These are phyloP conservation scores for Papilio gigon DNA, from an alignment of 2,888 invertebrate species.

Conservation along the genomic window DNA sequence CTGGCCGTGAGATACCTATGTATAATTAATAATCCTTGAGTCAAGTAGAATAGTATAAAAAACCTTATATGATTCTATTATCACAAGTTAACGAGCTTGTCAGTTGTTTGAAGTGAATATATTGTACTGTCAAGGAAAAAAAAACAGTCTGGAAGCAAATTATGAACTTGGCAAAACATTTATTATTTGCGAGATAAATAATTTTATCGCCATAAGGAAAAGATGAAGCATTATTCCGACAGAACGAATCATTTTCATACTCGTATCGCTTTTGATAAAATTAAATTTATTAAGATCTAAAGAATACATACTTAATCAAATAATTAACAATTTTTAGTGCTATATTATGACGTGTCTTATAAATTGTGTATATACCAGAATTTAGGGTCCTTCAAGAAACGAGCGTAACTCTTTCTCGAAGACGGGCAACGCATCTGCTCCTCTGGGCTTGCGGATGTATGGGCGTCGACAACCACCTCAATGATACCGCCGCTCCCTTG, in stretches of 20 bases:
- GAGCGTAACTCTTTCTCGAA: too few species aligned
- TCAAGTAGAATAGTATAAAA: neutral
- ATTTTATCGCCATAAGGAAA: conserved; percentile 29
- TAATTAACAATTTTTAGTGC: too few species aligned
- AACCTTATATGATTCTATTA: conserved; percentile 32
- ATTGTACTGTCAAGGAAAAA: conserved; percentile 36
- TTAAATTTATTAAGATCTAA: too few species aligned
- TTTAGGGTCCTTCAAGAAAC: too few species aligned
- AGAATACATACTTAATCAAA: neutral
- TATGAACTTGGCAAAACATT: conserved; percentile 24
- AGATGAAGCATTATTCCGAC: conserved; percentile 3
- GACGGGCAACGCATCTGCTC: too few species aligned
- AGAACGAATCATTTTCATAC: neutral
- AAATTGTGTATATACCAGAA: too few species aligned
- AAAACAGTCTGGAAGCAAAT: conserved; percentile 34
- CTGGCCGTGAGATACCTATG: neutral
- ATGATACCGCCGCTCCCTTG: too few species aligned
- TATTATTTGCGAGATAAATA: conserved; percentile 33
- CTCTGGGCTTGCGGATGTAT: too few species aligned
- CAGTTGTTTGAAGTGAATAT: conserved; percentile 37
- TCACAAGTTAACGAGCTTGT: conserved; percentile 34
- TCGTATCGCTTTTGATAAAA: too few species aligned
- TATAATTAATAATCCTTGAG: neutral
- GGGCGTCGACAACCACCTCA: too few species aligned
- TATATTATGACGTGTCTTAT: too few species aligned